Base-by-base conservation (phyloP, 37 sponge, comb jelly and placozoan genomes). In the Oscarella lobularis region DNA sequence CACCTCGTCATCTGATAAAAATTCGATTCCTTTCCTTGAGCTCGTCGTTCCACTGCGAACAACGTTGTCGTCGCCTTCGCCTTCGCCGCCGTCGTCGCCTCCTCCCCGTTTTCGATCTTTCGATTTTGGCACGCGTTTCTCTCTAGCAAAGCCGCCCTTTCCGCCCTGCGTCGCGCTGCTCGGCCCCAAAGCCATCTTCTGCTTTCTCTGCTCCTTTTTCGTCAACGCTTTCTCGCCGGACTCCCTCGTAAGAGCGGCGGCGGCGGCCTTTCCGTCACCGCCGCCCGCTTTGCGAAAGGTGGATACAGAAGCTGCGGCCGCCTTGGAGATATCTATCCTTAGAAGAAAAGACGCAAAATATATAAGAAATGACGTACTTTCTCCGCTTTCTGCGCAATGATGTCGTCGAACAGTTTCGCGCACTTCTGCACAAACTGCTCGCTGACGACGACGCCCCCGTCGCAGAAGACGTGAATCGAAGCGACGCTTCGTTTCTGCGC, bases 381-480 rank as follows among this genome's bases (percentile, higher is more conserved):
- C 31, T 84, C 27, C 0, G 92, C 92, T 48, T 80, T 92, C 2
- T 82, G 84, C 73, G 74, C 36, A 48, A 92, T 73, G 14, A 78
- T 20, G 31, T 81, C 72, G 31, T 67, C n/a, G 38, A 92, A 92
- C 0, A 80, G 6, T 2, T 88, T 78, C 39, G 67, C 14, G 37
- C 92, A 88, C 0, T 76, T 76, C 36, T 74, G 76, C 1, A 92
- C 31, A 31, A 88, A 85, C 1, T 74, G 40, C 3, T 76, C 76
- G 33, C 75, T 76, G 34, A 60, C 41, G 3, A 80, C 41, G 20
- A 77, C 38, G 35, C 76, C 80, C 37, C 81, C 87, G 66, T 68
- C 33, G 6, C 4, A 37, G 0, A 91, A 38, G 0, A 66, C 38
- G 37, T 55, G 38, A 9, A 48, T 27, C 20, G 60, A 48, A 9